Conservation (phyloP, 2,888 invertebrate species). For the Mesorhabditis sp. region DNA sequence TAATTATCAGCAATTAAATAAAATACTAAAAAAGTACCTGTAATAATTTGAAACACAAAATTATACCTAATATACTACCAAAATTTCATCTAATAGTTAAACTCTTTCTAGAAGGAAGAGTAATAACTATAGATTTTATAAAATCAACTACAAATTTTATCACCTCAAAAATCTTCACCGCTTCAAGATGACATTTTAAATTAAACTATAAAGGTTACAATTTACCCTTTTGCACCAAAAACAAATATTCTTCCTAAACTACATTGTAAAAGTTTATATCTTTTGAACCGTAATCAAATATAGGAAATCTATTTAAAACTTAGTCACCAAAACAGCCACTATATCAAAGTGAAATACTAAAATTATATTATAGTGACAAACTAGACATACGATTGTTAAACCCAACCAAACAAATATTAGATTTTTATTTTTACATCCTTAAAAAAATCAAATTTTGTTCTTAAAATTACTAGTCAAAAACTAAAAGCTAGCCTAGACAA, state of each 20-base stretch:
- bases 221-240: slow-evolving; percentile 36
- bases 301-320: slow-evolving; percentile 38
- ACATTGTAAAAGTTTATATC: slow-evolving; percentile 34
- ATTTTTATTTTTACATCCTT: slow-evolving; percentile 19
- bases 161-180: slow-evolving; percentile 39
- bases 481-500: slow-evolving; percentile 63
- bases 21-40: slow-evolving; percentile 57
- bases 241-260: slow-evolving; percentile 40
- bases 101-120: slow-evolving; percentile 34
- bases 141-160: slow-evolving; percentile 35
- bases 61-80: slow-evolving; percentile 58
- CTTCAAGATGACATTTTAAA: slow-evolving; percentile 43
- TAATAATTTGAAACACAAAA: slow-evolving; percentile 56
- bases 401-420: slow-evolving; percentile 27
- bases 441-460: slow-evolving; percentile 24
- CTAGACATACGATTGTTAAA: slow-evolving; percentile 27
- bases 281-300: slow-evolving; percentile 37
- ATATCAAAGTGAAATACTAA: slow-evolving; percentile 41
- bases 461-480: slow-evolving; percentile 58
- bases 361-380: slow-evolving; percentile 30
- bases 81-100: slow-evolving; percentile 56
- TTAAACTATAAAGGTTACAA: slow-evolving; percentile 36
- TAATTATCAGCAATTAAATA: slow-evolving; percentile 55
- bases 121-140: slow-evolving; percentile 34
- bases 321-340: slow-evolving; percentile 29